phyloP scores from a whole-genome alignment of 2,888 invertebrate species.

The Cerceris rybyensis region DNA sequence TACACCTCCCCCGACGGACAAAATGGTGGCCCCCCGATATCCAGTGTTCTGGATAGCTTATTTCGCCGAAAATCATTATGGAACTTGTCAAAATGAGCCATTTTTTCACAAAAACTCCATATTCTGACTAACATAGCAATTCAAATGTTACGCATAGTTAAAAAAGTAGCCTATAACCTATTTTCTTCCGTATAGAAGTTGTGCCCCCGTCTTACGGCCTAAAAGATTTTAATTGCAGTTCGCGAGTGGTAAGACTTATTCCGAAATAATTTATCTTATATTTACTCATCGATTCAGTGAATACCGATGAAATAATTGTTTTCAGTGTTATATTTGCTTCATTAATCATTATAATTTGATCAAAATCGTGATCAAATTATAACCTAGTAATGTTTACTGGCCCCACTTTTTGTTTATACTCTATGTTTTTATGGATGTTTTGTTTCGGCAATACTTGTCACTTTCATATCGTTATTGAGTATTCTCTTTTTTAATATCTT shows the following conservation, averaged over 20 bases:
- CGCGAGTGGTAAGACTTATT: conserved; percentile 66
- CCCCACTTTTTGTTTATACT: conserved; percentile 74
- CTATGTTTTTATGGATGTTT: conserved; percentile 69
- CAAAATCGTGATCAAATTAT: conserved; percentile 68
- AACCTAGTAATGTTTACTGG: conserved; percentile 72
- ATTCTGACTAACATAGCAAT: conserved; percentile 45
- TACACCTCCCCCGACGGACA: conserved; percentile 82
- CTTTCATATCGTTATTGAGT: conserved; percentile 9
- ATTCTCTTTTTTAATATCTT: not conserved
- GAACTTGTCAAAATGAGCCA: conserved; percentile 45
- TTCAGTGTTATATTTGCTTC: conserved; percentile 22
- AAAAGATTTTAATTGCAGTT: conserved; percentile 75
- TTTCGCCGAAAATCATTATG: conserved; percentile 70
- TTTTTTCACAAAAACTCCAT: conserved; percentile 42
- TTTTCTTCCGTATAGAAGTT: conserved; percentile 66
- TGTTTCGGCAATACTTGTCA: conserved; percentile 51
- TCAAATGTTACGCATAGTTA: conserved; percentile 35
- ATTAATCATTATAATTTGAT: conserved; percentile 31
- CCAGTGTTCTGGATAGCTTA: conserved; percentile 75
- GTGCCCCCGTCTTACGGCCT: conserved; percentile 71
- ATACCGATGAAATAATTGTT: conserved; percentile 25
- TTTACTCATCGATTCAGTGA: conserved; percentile 15
- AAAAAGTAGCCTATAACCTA: conserved; percentile 74
- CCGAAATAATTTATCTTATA: conserved; percentile 40
- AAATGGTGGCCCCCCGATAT: conserved; percentile 82